Conservation (phyloP, 1,140 invertebrate species). For the Pachyrhynchus sulphureomaculatus region DNA sequence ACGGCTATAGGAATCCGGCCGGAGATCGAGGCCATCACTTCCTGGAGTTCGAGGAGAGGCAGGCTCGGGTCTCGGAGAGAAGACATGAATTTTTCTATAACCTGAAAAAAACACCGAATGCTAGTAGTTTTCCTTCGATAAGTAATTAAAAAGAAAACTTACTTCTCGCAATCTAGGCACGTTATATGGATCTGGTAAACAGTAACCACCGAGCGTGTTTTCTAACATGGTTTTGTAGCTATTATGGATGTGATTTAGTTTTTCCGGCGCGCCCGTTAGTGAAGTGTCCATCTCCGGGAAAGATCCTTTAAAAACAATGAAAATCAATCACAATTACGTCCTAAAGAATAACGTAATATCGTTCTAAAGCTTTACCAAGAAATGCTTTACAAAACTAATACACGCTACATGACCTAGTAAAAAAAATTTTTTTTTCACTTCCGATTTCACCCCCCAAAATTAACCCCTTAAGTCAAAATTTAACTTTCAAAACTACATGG, state of each 20-base stretch:
- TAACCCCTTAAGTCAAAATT: no score
- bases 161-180: constrained; percentile 71
- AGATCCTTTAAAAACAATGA: constrained; percentile 51
- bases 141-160: no score
- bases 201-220: constrained; percentile 90
- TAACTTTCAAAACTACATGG: no score
- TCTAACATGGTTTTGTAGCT: constrained; percentile 77
- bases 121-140: background rate
- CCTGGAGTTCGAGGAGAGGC: constrained; percentile 91
- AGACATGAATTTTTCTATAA: constrained; percentile 93
- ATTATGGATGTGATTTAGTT: constrained; percentile 88
- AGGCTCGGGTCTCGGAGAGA: constrained; percentile 89
- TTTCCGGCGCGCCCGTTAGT: constrained; percentile 67
- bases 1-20: constrained; percentile 90
- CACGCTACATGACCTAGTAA: no score
- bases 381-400: no score
- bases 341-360: no score
- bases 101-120: constrained; percentile 35
- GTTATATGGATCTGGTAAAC: constrained; percentile 93
- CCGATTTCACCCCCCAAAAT: no score
- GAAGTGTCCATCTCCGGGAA: constrained; percentile 67
- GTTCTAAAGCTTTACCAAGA: no score
- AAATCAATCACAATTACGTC: background rate
- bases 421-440: no score
- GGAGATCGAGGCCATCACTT: constrained; percentile 94